Conservation (phyloP, 2,888 invertebrate genomes). For the Ormyrus pomaceus region DNA sequence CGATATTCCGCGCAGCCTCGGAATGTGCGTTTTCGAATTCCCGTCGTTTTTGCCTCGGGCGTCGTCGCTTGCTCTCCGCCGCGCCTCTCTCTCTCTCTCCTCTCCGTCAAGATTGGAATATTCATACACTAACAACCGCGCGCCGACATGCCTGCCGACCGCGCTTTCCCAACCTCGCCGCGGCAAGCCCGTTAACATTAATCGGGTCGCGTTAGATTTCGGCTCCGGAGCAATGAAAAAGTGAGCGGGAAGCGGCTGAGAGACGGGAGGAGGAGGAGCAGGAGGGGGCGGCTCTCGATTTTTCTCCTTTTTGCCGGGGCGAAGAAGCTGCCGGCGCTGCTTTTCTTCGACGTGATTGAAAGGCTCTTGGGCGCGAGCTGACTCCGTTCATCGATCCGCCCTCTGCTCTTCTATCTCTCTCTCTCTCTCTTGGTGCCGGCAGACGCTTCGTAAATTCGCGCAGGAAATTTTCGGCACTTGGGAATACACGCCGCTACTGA, state of each 20-base stretch:
- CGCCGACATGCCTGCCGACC: neutral
- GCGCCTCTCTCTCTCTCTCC: no score
- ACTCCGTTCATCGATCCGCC: slow-evolving; percentile 25
- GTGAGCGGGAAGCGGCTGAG: no score
- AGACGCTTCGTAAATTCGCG: slow-evolving; percentile 31
- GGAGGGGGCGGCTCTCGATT: no score
- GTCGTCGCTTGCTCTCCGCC: neutral
- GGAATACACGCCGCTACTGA: slow-evolving; percentile 22
- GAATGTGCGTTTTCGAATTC: slow-evolving; percentile 17
- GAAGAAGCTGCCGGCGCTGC: neutral
- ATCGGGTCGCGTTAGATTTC: neutral
- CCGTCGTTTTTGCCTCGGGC: slow-evolving; percentile 23
- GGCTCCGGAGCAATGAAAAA: no score
- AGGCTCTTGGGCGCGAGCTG: neutral
- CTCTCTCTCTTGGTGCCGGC: neutral
- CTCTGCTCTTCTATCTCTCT: neutral
- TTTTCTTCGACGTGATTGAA: slow-evolving; percentile 32
- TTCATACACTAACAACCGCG: slow-evolving; percentile 22
- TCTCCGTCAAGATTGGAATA: slow-evolving; percentile 23
- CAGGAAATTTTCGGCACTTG: slow-evolving; percentile 44
- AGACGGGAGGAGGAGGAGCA: no score
- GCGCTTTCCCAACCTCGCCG: neutral
- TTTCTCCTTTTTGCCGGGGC: no score
- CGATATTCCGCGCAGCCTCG: slow-evolving; percentile 4
- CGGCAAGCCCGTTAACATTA: slow-evolving; percentile 10